Conservation (phyloP, 2,888 invertebrate species). For the Chelonus formosanus region DNA sequence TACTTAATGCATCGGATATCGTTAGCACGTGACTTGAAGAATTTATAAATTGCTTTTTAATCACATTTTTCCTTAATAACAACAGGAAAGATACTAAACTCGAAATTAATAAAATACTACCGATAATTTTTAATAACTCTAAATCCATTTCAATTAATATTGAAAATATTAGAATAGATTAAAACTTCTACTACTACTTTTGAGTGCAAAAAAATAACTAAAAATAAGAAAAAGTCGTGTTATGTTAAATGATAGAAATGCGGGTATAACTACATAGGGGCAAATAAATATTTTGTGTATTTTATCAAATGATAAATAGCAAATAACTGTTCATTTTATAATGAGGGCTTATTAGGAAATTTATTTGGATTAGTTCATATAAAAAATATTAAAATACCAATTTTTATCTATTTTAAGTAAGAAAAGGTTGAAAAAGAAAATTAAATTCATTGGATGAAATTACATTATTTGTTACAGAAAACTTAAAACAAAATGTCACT, state of each 20-base stretch:
- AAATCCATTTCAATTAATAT: constrained; percentile 46
- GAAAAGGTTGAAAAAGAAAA: not conserved
- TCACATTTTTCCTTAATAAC: constrained; percentile 44
- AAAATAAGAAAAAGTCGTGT: no score
- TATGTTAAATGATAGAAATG: no score
- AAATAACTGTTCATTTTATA: no score
- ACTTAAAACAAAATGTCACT: constrained; percentile 56
- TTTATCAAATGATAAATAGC: not conserved
- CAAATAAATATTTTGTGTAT: not conserved
- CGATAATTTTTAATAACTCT: constrained; percentile 43
- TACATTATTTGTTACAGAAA: constrained; percentile 11
- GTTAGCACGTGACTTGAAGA: constrained; percentile 48
- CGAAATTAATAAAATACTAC: constrained; percentile 48
- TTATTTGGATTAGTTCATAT: no score
- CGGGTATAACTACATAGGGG: no score
- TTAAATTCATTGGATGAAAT: constrained; percentile 8
- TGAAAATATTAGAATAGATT: no score
- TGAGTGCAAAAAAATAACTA: no score
- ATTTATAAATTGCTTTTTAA: constrained; percentile 36
- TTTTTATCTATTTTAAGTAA: no score
- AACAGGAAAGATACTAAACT: constrained; percentile 48
- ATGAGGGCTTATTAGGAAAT: no score
- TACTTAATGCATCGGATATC: constrained; percentile 52
- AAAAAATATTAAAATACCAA: no score
- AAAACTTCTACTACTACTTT: no score